Base-by-base conservation (phyloP, 2,888 invertebrate genomes). In the Gastrophysa polygoni region DNA sequence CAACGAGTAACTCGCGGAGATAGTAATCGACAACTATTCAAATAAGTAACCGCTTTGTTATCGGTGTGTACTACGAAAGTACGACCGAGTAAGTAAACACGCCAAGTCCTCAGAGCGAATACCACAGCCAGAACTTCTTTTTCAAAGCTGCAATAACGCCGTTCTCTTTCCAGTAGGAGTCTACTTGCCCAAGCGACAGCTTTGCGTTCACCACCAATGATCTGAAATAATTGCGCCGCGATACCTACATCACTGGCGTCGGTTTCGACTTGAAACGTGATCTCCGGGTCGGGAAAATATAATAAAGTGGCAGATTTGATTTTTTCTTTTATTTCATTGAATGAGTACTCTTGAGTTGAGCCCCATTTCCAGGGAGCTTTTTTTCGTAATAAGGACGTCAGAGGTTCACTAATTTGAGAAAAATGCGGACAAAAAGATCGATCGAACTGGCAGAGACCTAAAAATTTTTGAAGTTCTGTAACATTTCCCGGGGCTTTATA, bases 101-200 rank as follows among this genome's bases (percentile, higher is more conserved):
- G n/a, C n/a, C n/a, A n/a, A 67, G 66, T 16, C 72, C 69, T 54
- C 73, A 72, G 52, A 3, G 69, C 59, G 43, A 66, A 72, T 0
- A 75, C 67, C 8, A 74, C 59, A 0, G 72, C 71, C 8, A 70
- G 69, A 6, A 75, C 55, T 28, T 75, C 72, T 34, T 29, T 75
- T 71, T 34, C 62, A 16, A 29, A 46, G 1, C 44, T 38, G 16
- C 48, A 24, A 49, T 61, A 61, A 5, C 55, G 32, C 1, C 29
- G 34, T 47, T 71, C 68, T 6, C 67, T 49, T 3, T 51, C 52
- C 11, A 47, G 17, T 11, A 71, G 49, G 2, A 49, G 50, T 10
- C 56, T 32, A 44, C 44, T 44, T 18, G 44, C 44, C 16, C 44
- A 44, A 44, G 44, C 16, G 5, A 44, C 44, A 5, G 16, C 44